Percentiles rank a stretch among this genome's conserved stretches.
Evolutionary conservation across 2,888 invertebrate genomes (phyloP).

Genomic region (Blastobasis adustella): DNA sequence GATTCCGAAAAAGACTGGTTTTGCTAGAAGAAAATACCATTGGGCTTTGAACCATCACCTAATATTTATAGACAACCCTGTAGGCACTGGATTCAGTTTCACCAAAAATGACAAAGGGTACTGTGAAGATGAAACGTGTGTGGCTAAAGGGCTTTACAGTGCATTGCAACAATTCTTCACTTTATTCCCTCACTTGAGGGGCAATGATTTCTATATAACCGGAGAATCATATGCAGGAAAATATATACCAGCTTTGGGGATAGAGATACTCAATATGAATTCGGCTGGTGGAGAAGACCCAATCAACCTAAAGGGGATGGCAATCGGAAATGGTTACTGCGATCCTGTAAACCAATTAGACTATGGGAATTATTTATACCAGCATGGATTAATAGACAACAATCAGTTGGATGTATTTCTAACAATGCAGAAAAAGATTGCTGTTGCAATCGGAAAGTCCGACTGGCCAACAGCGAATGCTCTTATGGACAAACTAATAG

Average conservation of each 20-base stretch:
- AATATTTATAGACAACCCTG: conserved; percentile 80
- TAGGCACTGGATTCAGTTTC: conserved; percentile 79
- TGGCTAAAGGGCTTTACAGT: conserved; percentile 70
- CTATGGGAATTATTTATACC: conserved; percentile 11
- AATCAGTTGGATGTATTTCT: conserved; percentile 73
- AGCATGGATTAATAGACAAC: conserved; percentile 10
- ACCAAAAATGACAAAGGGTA: conserved; percentile 70
- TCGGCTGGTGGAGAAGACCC: conserved; percentile 22
- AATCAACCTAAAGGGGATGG: conserved; percentile 52
- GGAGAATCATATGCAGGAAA: conserved; percentile 79
- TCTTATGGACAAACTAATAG: conserved; percentile 80
- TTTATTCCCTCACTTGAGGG: conserved; percentile 69
- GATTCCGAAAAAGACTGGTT: conserved; percentile 47
- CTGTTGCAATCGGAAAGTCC: conserved; percentile 72
- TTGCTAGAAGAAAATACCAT: conserved; percentile 56
- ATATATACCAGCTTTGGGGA: conserved; percentile 64
- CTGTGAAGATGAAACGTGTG: conserved; percentile 68
- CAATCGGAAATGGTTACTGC: conserved; percentile 12
- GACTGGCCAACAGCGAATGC: conserved; percentile 80
- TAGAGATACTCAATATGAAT: conserved; percentile 69
- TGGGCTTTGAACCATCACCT: conserved; percentile 76
- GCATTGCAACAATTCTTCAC: conserved; percentile 74
- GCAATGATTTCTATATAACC: conserved; percentile 73
- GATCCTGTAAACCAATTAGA: conserved; percentile 12
- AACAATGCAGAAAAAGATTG: conserved; percentile 71